phyloP scores from a whole-genome alignment of 2,888 invertebrate species.

The Platerodrilus igneus region DNA sequence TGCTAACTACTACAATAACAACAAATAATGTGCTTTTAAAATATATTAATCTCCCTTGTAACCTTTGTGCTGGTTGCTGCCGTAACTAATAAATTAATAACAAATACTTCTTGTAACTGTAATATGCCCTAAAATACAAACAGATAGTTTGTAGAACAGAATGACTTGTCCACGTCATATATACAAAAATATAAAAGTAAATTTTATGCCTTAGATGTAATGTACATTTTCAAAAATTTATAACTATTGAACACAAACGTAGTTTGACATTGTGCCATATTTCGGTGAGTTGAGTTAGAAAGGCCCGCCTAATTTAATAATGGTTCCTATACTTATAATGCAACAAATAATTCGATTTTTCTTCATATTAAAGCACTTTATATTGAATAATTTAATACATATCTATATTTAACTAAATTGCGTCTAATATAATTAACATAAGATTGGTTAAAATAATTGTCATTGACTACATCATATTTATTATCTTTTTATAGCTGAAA shows the following conservation, averaged over 20 bases:
- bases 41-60: slow-evolving; percentile 8
- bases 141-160: too few relatives aligned
- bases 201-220: slow-evolving; percentile 7
- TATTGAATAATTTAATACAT: slow-evolving; percentile 17
- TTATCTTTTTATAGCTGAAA: slow-evolving; percentile 12
- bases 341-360: slow-evolving; percentile 1
- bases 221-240: slow-evolving; percentile 18
- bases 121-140: too few relatives aligned
- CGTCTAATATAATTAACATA: not conserved
- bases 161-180: too few relatives aligned
- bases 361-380: slow-evolving; percentile 6
- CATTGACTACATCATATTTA: slow-evolving; percentile 9
- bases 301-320: too few relatives aligned
- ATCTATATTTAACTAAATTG: not conserved
- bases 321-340: slow-evolving; percentile 1
- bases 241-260: slow-evolving; percentile 19
- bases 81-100: slow-evolving; percentile 10
- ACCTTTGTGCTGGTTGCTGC: slow-evolving; percentile 10
- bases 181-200: slow-evolving; percentile 23
- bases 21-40: slow-evolving; percentile 8
- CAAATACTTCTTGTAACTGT: slow-evolving; percentile 10
- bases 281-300: not conserved
- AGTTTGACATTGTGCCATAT: slow-evolving; percentile 12
- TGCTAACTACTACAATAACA: slow-evolving; percentile 5
- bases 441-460: slow-evolving; percentile 8